These are phyloP conservation scores for Aporrectodea caliginosa DNA, from an alignment of 1,140 invertebrate genomes.

Conservation along the genomic window DNA sequence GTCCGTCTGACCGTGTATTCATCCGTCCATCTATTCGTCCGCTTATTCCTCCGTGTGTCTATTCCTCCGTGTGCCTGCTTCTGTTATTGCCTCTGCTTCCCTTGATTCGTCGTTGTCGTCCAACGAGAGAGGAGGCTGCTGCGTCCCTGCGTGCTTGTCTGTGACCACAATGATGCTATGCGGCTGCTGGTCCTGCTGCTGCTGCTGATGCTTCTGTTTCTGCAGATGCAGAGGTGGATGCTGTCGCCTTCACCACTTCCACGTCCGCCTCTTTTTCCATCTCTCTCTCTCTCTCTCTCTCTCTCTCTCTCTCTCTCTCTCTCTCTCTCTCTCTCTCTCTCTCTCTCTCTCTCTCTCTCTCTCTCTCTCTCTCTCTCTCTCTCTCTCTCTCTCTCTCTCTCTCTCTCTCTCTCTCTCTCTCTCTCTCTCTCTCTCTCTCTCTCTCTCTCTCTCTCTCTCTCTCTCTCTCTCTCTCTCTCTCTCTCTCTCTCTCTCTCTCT, in stretches of 20 bases:
- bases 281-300: constrained; percentile 1
- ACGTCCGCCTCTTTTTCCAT: background rate
- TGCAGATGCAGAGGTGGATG: background rate
- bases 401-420: background rate
- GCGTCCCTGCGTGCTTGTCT: too few species aligned
- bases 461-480: background rate
- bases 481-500: constrained; percentile 1
- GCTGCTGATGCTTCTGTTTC: background rate
- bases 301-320: constrained; percentile 1
- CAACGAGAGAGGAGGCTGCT: too few species aligned
- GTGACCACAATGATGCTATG: too few species aligned
- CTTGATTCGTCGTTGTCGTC: too few species aligned
- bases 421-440: background rate
- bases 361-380: background rate
- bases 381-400: background rate
- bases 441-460: background rate
- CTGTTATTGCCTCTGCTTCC: too few species aligned
- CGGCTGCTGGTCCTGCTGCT: background rate
- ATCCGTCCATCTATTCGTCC: too few species aligned
- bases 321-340: constrained; percentile 1
- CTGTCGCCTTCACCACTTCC: background rate
- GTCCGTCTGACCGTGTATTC: too few species aligned
- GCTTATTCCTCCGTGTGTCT: background rate
- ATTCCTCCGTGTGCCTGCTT: background rate
- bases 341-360: constrained; percentile 1